phyloP scores from a whole-genome alignment of 2,113 vertebrate species.

The Macrotus californicus region DNA sequence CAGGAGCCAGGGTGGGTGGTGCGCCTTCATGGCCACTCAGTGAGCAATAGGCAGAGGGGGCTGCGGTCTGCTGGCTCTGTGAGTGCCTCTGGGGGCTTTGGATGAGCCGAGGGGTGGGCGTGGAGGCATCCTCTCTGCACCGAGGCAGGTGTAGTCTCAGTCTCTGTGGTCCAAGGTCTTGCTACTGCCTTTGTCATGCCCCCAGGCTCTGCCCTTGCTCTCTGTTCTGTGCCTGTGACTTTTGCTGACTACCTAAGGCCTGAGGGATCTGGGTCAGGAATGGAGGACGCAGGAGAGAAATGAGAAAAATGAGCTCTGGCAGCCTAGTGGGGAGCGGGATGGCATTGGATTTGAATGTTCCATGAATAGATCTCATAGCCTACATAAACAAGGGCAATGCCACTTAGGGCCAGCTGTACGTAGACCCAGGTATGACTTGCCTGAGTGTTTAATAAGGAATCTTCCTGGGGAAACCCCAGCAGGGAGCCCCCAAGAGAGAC shows the following conservation, averaged over 20 bases:
- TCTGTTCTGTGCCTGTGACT: neutral
- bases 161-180: neutral
- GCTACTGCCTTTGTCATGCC: neutral
- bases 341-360: neutral
- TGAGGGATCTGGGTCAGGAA: constrained; percentile 45
- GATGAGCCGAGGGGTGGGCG: neutral
- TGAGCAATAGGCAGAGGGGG: neutral
- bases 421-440: neutral
- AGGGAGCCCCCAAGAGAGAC: neutral
- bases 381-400: constrained; percentile 7
- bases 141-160: neutral
- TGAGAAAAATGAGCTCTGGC: constrained; percentile 36
- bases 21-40: neutral
- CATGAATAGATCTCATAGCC: neutral
- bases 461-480: neutral
- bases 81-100: neutral
- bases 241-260: constrained; percentile 3
- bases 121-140: neutral
- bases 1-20: neutral
- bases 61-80: rapidly evolving
- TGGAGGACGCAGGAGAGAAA: neutral
- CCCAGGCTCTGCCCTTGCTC: neutral
- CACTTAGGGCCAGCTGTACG: neutral
- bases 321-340: neutral
- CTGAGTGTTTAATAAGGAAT: neutral